phyloP scores from a whole-genome alignment of 1,140 invertebrate species.

The Caerostris darwini region DNA sequence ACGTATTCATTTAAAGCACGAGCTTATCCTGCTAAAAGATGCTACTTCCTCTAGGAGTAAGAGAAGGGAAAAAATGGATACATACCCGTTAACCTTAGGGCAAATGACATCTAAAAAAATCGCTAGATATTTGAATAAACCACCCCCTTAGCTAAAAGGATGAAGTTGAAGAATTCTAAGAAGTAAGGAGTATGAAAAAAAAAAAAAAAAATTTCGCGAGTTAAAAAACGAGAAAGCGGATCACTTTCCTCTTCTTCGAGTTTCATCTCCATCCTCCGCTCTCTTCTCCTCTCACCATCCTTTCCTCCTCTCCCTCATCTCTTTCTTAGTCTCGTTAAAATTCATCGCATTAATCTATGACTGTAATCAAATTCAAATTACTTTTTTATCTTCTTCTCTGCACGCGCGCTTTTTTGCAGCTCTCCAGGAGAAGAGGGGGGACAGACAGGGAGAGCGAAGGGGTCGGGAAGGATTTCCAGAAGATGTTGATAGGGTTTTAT shows the following conservation, averaged over 20 bases:
- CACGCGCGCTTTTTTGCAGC: slow-evolving; percentile 56
- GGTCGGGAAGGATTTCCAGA: slow-evolving; percentile 59
- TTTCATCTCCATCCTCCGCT: slow-evolving; percentile 65
- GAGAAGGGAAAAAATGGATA: slow-evolving; percentile 22
- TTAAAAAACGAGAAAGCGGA: slow-evolving; percentile 49
- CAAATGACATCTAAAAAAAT: slow-evolving; percentile 47
- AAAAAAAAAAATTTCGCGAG: not conserved
- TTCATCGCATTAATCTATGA: slow-evolving; percentile 77
- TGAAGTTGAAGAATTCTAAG: slow-evolving; percentile 71
- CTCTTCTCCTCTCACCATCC: slow-evolving; percentile 9
- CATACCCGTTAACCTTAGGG: slow-evolving; percentile 56
- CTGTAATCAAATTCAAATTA: slow-evolving; percentile 77
- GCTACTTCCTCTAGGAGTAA: not conserved
- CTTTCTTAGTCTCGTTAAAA: slow-evolving; percentile 75
- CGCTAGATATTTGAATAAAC: slow-evolving; percentile 72
- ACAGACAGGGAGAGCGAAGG: not conserved
- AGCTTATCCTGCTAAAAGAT: not conserved
- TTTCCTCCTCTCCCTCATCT: slow-evolving; percentile 61
- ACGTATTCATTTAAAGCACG: slow-evolving; percentile 33
- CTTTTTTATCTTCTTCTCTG: slow-evolving; percentile 72
- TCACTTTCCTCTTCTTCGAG: slow-evolving; percentile 64
- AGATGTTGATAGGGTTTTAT: slow-evolving; percentile 77
- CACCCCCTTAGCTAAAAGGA: slow-evolving; percentile 68
- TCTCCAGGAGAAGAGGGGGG: not conserved
- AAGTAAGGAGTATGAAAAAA: slow-evolving; percentile 33